phyloP scores from a whole-genome alignment of 2,888 invertebrate genomes.

The Lumbricus terrestris region DNA sequence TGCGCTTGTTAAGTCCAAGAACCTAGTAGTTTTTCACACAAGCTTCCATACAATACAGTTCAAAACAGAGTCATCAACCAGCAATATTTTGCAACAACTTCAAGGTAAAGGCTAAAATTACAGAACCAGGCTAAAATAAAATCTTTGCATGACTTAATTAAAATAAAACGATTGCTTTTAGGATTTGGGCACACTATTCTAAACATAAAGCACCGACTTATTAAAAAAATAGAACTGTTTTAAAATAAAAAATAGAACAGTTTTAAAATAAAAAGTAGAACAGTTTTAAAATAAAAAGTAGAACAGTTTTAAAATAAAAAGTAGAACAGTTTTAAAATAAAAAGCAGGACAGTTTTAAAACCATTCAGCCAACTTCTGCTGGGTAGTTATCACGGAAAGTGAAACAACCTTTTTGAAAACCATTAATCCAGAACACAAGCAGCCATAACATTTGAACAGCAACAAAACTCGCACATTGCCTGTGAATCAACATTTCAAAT shows the following conservation, averaged over 20 bases:
- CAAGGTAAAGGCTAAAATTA: background rate
- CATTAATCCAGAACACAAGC: background rate
- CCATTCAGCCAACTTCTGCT: background rate
- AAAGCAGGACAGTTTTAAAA: background rate
- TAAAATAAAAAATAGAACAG: too few species aligned
- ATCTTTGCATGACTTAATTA: too few species aligned
- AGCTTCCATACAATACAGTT: conserved; percentile 3
- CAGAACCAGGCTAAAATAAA: background rate
- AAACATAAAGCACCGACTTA: background rate
- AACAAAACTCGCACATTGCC: background rate
- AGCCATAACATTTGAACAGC: background rate
- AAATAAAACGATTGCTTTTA: background rate
- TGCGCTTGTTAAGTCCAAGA: background rate
- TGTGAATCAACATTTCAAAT: background rate
- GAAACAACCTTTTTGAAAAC: background rate
- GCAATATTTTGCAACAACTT: background rate
- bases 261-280: too few species aligned
- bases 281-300: too few species aligned
- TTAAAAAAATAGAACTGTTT: too few species aligned
- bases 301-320: too few species aligned
- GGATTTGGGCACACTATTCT: background rate
- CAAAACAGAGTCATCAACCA: background rate
- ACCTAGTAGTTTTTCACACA: background rate
- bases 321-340: too few species aligned
- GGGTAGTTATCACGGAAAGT: background rate